These are phyloP conservation scores for Danio aesculapii DNA, from an alignment of 2,797 vertebrate species.

Conservation along the genomic window DNA sequence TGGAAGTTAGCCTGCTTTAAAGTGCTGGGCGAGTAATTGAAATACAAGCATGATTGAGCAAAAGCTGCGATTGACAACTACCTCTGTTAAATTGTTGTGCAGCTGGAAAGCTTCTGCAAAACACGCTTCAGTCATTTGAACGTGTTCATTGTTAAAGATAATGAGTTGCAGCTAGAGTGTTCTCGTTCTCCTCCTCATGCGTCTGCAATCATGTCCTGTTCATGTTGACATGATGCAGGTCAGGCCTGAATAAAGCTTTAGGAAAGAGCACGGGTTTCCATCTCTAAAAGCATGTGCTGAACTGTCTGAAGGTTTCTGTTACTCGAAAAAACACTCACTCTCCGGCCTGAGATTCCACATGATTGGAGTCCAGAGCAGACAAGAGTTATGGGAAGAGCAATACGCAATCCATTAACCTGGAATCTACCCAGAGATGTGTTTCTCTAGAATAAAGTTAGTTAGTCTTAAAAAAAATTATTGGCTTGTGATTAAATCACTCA, in stretches of 20 bases:
- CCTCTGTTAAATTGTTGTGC: not conserved
- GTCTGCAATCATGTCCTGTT: conserved; percentile 81
- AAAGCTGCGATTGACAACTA: too few species aligned
- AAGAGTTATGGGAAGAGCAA: conserved; percentile 26
- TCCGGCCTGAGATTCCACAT: conserved; percentile 37
- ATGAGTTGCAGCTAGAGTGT: conserved; percentile 75
- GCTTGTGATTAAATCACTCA: not conserved
- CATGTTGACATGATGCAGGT: conserved; percentile 81
- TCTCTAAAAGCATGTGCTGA: conserved; percentile 82
- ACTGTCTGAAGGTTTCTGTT: conserved; percentile 78
- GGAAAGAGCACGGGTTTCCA: conserved; percentile 67
- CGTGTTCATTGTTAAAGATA: conserved; percentile 74
- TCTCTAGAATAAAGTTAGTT: not conserved
- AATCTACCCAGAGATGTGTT: not conserved
- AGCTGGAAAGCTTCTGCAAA: conserved; percentile 60
- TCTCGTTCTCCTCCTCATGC: conserved; percentile 63
- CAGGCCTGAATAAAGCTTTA: conserved; percentile 77
- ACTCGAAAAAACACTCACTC: conserved; percentile 61
- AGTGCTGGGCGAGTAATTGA: too few species aligned
- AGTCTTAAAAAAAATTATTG: not conserved
- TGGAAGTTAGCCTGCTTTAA: too few species aligned
- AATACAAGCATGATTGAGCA: too few species aligned
- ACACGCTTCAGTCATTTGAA: conserved; percentile 77
- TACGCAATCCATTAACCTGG: conserved; percentile 38
- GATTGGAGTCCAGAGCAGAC: conserved; percentile 5